phyloP scores from a whole-genome alignment of 2,888 invertebrate species.

The Drosophila sordidula region DNA sequence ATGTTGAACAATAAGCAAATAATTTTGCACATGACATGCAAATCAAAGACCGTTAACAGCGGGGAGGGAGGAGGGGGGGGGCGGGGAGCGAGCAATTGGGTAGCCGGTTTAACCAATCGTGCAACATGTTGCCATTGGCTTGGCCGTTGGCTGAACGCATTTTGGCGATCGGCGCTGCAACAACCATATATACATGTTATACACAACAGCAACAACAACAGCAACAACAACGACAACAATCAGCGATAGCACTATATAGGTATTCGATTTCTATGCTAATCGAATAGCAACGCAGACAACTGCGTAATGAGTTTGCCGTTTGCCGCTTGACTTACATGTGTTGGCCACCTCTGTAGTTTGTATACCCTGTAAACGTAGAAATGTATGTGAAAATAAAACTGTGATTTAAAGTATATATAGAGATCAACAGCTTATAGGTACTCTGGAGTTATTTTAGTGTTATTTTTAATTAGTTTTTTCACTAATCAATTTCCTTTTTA shows the following conservation, averaged over 20 bases:
- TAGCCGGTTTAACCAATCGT: slow-evolving; percentile 39
- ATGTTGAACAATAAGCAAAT: slow-evolving; percentile 65
- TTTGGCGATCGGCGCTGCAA: slow-evolving; percentile 30
- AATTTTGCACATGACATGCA: slow-evolving; percentile 72
- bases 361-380: slow-evolving; percentile 14
- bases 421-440: too few relatives aligned
- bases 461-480: too few relatives aligned
- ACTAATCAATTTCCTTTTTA: too few relatives aligned
- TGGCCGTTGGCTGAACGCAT: slow-evolving; percentile 45
- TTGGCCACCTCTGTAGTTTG: slow-evolving; percentile 22
- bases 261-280: slow-evolving; percentile 75
- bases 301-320: slow-evolving; percentile 70
- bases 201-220: slow-evolving; percentile 4
- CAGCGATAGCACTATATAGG: slow-evolving; percentile 24
- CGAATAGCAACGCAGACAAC: slow-evolving; percentile 54
- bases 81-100: slow-evolving; percentile 10
- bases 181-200: slow-evolving; percentile 8
- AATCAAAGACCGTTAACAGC: slow-evolving; percentile 28
- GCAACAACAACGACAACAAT: slow-evolving; percentile 12
- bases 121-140: slow-evolving; percentile 46
- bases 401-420: too few relatives aligned
- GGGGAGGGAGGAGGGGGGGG: neutral
- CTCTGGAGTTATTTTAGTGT: too few relatives aligned
- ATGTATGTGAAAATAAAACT: too few relatives aligned
- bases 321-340: slow-evolving; percentile 71